phyloP scores from a whole-genome alignment of 2,888 invertebrate species.

The Eilema depressum region DNA sequence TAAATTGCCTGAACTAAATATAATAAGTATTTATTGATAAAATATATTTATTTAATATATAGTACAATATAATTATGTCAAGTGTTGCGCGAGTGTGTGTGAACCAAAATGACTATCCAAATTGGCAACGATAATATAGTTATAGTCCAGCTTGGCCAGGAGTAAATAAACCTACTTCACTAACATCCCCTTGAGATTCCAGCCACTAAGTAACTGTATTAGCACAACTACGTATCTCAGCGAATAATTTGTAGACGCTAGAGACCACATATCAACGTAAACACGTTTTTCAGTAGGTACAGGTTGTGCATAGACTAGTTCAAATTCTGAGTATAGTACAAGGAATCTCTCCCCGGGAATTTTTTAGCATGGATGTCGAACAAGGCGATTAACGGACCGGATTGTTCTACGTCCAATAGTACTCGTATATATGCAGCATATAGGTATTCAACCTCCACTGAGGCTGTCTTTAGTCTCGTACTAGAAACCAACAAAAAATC shows the following conservation, averaged over 20 bases:
- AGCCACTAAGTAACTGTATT: background rate
- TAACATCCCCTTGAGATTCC: conserved; percentile 4
- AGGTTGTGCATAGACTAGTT: background rate
- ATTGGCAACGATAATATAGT: background rate
- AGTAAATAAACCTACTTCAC: conserved; percentile 1
- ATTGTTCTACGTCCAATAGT: too few relatives aligned
- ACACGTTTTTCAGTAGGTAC: background rate
- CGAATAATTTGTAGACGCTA: conserved; percentile 1
- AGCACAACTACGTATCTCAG: background rate
- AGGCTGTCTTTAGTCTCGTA: too few relatives aligned
- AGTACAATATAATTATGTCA: too few relatives aligned
- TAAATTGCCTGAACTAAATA: too few relatives aligned
- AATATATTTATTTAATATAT: too few relatives aligned
- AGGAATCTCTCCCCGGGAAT: background rate
- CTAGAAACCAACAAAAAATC: too few relatives aligned
- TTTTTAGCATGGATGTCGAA: background rate
- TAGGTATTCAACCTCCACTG: too few relatives aligned
- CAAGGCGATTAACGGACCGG: too few relatives aligned
- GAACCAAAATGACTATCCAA: background rate
- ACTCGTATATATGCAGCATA: too few relatives aligned
- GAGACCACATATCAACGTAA: conserved; percentile 4
- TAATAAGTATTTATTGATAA: too few relatives aligned
- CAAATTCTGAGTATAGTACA: too few relatives aligned
- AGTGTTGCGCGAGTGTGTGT: too few relatives aligned
- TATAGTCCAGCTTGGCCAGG: background rate